Conservation (phyloP, 2,797 vertebrate genomes). For the Emys orbicularis region DNA sequence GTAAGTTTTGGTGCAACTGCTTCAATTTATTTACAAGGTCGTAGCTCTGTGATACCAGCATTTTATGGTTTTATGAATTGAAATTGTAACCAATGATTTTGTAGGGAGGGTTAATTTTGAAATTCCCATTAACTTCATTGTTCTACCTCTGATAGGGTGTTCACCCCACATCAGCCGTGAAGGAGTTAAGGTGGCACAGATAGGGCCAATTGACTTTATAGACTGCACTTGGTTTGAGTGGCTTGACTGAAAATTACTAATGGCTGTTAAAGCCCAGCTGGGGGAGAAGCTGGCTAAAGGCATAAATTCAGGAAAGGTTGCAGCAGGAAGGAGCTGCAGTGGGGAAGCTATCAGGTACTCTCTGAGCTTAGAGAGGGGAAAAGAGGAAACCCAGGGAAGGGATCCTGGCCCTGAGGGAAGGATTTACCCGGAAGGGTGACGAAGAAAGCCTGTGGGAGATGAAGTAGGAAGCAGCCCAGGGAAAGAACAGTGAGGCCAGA, state of each 20-base stretch:
- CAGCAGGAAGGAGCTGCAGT: not conserved
- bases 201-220: not conserved
- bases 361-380: not conserved
- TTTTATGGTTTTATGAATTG: not conserved
- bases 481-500: not conserved
- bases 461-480: not conserved
- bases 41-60: not conserved
- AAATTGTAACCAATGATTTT: not conserved
- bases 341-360: not conserved
- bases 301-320: not conserved
- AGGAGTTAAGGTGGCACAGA: not conserved
- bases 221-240: not conserved
- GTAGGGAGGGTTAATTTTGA: not conserved
- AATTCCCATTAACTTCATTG: not conserved
- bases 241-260: not conserved
- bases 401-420: not conserved
- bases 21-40: not conserved
- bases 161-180: not conserved
- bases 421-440: not conserved
- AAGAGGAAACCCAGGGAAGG: not conserved
- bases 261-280: not conserved
- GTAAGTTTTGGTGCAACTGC: not conserved
- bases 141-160: not conserved
- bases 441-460: not conserved
- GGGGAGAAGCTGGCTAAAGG: not conserved